A percentile compares a stretch with the other conserved stretches of the same genome.
Evolutionary conservation across 2,888 invertebrate genomes (phyloP).

Genomic region (Schrankia costaestrigalis): DNA sequence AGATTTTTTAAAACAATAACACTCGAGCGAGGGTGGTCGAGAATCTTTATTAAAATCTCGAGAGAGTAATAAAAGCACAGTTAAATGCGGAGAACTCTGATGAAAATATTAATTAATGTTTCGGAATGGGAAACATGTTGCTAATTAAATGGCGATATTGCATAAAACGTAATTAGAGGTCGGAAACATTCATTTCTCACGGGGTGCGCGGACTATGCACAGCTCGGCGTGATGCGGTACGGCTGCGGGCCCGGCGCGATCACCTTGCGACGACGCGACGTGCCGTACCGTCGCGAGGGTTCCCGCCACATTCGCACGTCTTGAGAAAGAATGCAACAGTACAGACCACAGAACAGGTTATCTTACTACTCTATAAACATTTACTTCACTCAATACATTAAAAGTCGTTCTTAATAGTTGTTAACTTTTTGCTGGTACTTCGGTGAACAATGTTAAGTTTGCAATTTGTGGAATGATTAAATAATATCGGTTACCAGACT

Average conservation of each 20-base stretch:
- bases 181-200: conserved; percentile 75
- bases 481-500: conserved; percentile 24
- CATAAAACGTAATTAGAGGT: conserved; percentile 79
- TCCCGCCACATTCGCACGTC: conserved; percentile 27
- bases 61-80: conserved; percentile 77
- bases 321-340: conserved; percentile 63
- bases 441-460: conserved; percentile 30
- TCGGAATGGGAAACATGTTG: conserved; percentile 78
- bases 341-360: conserved; percentile 62
- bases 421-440: conserved; percentile 42
- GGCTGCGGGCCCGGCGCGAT: background rate
- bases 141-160: conserved; percentile 80
- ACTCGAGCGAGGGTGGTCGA: conserved; percentile 72
- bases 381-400: conserved; percentile 48
- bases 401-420: conserved; percentile 53
- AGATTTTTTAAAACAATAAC: conserved; percentile 70
- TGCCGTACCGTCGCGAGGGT: conserved; percentile 5
- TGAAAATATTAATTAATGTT: conserved; percentile 81
- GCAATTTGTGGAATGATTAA: conserved; percentile 31
- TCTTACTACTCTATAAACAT: conserved; percentile 44
- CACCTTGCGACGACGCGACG: conserved; percentile 15
- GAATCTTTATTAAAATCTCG: conserved; percentile 79
- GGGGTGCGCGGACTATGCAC: conserved; percentile 51
- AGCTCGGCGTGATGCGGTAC: conserved; percentile 22
- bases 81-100: conserved; percentile 77